Evolutionary conservation across 2,113 vertebrate genomes (phyloP), one percentile per base, ranked within the genome.

Genomic region (Gymnobelideus leadbeateri): DNA sequence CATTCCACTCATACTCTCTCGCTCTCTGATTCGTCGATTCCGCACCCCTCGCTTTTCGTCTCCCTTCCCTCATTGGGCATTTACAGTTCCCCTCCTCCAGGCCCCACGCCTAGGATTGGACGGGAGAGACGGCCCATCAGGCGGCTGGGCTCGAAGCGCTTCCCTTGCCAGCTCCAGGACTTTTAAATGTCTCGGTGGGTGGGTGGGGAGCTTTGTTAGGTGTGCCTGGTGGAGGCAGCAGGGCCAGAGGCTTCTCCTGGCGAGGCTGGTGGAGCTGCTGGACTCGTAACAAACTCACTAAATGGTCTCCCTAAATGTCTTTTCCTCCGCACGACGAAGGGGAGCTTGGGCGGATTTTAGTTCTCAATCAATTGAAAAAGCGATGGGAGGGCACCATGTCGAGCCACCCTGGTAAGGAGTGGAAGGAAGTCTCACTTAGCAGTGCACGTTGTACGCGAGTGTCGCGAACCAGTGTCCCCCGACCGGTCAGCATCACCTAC

Each of bases 1-100:
- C 94, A 97, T 92, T 97, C 96, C 97, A 98, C 97, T 98, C 98
- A 97, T 68, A 55, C 31, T 43, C 51, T 31, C 68, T 89, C 14
- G 8, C 1, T 12, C 57, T 96, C 91, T 95, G 96, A 97, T 97
- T 98, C 96, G 97, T 4, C 47, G 0, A 0, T 6, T 51, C 89
- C 51, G 92, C 91, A 68, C 97, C 95, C 94, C 95, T 46, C 89
- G 77, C 94, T 91, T 84, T 49, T 77, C 92, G 89, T 96, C 77
- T 96, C 96, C 96, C 97, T 97, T 95, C 96, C 92, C 95, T 94
- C 92, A 51, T 24, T 0, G 1, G 93, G 93, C 84, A 91, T 28
- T 84, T 25, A 57, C 16, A 1, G 91, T 53, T 96, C 57, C 94
- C 89, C 26, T 96, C 57, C 94, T 91, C 26, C 9, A 84, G 24